Conservation (phyloP, 2,888 invertebrate species). For the Chamaedrilus cognettii region DNA sequence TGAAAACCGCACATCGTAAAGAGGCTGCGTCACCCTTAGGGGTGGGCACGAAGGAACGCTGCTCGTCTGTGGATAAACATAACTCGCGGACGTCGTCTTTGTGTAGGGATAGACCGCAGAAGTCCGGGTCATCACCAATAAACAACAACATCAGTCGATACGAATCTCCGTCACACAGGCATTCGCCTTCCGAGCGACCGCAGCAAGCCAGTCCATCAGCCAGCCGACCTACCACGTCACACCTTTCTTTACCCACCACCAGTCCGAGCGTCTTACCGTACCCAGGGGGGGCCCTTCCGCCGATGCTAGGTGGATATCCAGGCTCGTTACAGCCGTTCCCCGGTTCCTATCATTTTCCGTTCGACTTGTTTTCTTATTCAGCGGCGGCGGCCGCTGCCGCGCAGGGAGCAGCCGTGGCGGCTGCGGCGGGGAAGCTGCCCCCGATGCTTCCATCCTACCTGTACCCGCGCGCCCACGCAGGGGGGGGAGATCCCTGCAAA, state of each 20-base stretch:
- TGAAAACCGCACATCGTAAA: background rate
- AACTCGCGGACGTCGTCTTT: background rate
- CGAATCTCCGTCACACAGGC: too few relatives aligned
- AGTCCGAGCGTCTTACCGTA: background rate
- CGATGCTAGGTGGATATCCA: background rate
- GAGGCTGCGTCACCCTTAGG: background rate
- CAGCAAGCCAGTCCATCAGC: background rate
- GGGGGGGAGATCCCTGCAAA: background rate
- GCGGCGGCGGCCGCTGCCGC: conserved; percentile 1
- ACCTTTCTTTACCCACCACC: background rate
- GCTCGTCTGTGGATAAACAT: conserved; percentile 3
- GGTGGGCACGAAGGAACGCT: background rate
- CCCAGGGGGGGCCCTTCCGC: background rate
- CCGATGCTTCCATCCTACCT: background rate
- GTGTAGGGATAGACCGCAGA: background rate
- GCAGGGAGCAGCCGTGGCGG: background rate
- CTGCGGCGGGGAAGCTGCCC: conserved; percentile 5
- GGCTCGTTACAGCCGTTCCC: background rate
- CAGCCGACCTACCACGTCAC: background rate
- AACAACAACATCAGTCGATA: too few relatives aligned
- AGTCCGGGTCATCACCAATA: too few relatives aligned
- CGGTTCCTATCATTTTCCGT: conserved; percentile 1
- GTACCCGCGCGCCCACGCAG: background rate
- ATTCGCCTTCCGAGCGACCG: background rate
- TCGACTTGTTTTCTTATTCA: conserved; percentile 7